A percentile compares a stretch with the other conserved stretches of the same genome.
These are phyloP conservation scores for Suncus etruscus DNA, from an alignment of 2,113 vertebrate species.

Conservation along the genomic window DNA sequence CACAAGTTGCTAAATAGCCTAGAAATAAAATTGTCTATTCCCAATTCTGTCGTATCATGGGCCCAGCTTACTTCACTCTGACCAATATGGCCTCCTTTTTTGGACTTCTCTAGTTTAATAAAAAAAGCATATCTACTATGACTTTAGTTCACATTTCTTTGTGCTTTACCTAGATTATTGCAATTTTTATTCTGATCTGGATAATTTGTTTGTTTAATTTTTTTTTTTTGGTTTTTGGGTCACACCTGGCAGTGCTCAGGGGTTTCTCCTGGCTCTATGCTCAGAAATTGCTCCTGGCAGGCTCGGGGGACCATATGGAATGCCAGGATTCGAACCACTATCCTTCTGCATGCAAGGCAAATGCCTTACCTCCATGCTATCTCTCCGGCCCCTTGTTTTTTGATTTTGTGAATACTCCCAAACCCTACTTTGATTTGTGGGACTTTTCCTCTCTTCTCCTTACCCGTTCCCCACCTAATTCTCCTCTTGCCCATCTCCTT, in stretches of 20 bases:
- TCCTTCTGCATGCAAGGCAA: too few relatives aligned
- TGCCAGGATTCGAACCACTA: too few relatives aligned
- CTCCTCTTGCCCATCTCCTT: too few relatives aligned
- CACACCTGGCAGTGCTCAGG: too few relatives aligned
- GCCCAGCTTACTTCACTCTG: background rate
- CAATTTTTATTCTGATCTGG: background rate
- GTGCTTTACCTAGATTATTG: background rate
- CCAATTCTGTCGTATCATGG: background rate
- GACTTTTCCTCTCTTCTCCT: too few relatives aligned
- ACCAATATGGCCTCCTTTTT: background rate
- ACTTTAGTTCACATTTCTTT: background rate
- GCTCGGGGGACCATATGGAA: too few relatives aligned
- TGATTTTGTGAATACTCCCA: background rate
- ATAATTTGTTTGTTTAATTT: background rate
- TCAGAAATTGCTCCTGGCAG: too few relatives aligned
- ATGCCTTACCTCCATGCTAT: too few relatives aligned
- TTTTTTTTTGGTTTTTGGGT: too few relatives aligned
- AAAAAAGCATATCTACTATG: background rate
- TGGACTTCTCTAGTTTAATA: background rate
- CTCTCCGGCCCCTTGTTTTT: too few relatives aligned
- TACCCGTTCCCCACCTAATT: too few relatives aligned
- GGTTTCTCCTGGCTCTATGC: too few relatives aligned
- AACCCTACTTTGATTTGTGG: background rate
- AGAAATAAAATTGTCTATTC: background rate
- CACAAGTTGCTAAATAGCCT: background rate